phyloP scores from a whole-genome alignment of 2,888 invertebrate genomes.

The Pegoplata infirma region DNA sequence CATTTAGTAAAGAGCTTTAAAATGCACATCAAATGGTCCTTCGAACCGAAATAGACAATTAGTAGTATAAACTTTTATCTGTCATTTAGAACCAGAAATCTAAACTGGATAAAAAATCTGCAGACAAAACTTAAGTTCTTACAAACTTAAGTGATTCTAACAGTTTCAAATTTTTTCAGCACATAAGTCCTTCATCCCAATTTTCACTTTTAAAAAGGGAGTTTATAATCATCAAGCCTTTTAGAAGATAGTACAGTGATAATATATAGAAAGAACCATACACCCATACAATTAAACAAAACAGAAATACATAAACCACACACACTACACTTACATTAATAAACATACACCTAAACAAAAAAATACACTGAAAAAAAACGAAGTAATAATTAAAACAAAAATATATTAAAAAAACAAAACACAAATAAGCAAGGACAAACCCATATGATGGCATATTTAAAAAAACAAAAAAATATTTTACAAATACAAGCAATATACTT shows the following conservation, averaged over 20 bases:
- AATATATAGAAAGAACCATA: conserved; percentile 41
- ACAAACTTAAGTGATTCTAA: too few relatives aligned
- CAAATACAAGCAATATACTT: conserved; percentile 64
- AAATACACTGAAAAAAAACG: conserved; percentile 29
- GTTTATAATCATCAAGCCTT: too few relatives aligned
- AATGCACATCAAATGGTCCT: too few relatives aligned
- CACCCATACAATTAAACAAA: conserved; percentile 3
- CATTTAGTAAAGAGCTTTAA: too few relatives aligned
- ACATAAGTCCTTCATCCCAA: too few relatives aligned
- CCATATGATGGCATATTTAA: conserved; percentile 71
- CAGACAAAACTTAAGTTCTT: too few relatives aligned
- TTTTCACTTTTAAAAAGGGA: too few relatives aligned
- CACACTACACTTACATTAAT: conserved; percentile 28
- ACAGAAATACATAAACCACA: conserved; percentile 14
- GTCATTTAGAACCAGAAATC: too few relatives aligned
- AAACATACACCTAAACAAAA: conserved; percentile 23
- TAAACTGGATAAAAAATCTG: too few relatives aligned
- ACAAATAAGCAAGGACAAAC: conserved; percentile 67
- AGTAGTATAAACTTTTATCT: too few relatives aligned
- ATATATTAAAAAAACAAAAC: conserved; percentile 14
- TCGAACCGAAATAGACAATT: too few relatives aligned
- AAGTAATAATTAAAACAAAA: conserved; percentile 50
- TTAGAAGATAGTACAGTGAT: conserved; percentile 59
- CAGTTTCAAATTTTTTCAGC: too few relatives aligned
- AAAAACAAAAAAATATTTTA: conserved; percentile 44